These are phyloP conservation scores for Bostrychus sinensis DNA, from an alignment of 2,113 vertebrate species.

Conservation along the genomic window DNA sequence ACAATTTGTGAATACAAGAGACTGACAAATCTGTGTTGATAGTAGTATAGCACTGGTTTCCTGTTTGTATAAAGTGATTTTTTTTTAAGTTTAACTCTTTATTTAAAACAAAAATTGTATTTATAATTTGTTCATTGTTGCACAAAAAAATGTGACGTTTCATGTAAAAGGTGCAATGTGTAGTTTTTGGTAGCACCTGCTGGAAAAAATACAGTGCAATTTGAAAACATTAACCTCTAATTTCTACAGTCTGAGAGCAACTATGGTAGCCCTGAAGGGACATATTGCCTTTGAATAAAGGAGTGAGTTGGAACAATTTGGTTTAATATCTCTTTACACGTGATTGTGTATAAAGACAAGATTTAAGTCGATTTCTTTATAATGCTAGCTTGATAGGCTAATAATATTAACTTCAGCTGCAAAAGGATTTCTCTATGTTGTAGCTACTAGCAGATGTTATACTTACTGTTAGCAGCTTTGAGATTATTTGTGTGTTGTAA, in stretches of 20 bases:
- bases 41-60: constrained; percentile 30
- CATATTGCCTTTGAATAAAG: background rate
- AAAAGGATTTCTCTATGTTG: too few relatives aligned
- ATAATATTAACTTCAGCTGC: too few relatives aligned
- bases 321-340: too few relatives aligned
- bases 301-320: background rate
- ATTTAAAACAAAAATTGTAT: constrained; percentile 51
- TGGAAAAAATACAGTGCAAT: background rate
- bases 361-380: too few relatives aligned
- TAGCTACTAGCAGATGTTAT: too few relatives aligned
- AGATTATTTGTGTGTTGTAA: too few relatives aligned
- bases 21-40: constrained; percentile 32
- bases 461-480: too few relatives aligned
- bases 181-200: background rate
- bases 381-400: too few relatives aligned
- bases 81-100: constrained; percentile 46
- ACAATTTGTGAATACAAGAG: constrained; percentile 4
- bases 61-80: constrained; percentile 20
- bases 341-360: too few relatives aligned
- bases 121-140: constrained; percentile 58
- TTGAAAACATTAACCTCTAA: background rate
- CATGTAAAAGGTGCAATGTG: background rate
- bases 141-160: constrained; percentile 7
- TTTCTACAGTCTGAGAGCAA: too few relatives aligned
- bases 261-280: background rate